Base-by-base conservation (phyloP, 2,888 invertebrate species). In the Drosophila meridionalis region DNA sequence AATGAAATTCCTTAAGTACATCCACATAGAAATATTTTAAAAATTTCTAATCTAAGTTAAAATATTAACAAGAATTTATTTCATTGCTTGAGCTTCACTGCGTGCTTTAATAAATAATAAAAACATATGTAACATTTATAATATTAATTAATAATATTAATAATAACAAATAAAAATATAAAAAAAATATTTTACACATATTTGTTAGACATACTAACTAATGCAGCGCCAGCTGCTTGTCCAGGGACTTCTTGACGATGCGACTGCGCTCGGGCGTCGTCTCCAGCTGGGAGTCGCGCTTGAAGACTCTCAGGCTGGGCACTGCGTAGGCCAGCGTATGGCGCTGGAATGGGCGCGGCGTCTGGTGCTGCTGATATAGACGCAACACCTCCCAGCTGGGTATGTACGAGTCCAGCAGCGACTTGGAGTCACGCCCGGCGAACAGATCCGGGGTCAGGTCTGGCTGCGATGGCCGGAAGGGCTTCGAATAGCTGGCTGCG, bases 361-460 rank as follows among this genome's bases (percentile, higher is more conserved):
- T 50, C 60, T 90, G 80, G 38, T 89, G 86, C 50, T 92, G 90
- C 30, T 92, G 82, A 20, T 90, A 56, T 36, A 91, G 82, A 26
- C 87, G 85, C 20, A 89, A 43, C 8, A 93, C 83, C 66, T 95
- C 87, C 82, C 94, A 94, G 42, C 95, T 95, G 50, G 95, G 95
- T 65, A 95, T 94, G 62, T 95, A 95, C 0, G 95, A 95, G 53
- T 95, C 95, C 7, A 95, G 83, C 56, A 95, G 91, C 6, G 95
- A 95, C 5, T 94, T 93, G 1, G 94, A 94, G 11, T 82, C 86
- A 1, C 93, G 91, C 32, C 86, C 84, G 1, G 82, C 78, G 57
- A 92, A 92, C 2, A 91, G 77, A 78, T 92, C 93, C 0, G 90
- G 90, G 9, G 90, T 75, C 0, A 81, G 80, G n/a, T 80, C 82